Evolutionary conservation across 2,888 invertebrate genomes (phyloP).

Genomic region (Mesorhabditis spiculigera): DNA sequence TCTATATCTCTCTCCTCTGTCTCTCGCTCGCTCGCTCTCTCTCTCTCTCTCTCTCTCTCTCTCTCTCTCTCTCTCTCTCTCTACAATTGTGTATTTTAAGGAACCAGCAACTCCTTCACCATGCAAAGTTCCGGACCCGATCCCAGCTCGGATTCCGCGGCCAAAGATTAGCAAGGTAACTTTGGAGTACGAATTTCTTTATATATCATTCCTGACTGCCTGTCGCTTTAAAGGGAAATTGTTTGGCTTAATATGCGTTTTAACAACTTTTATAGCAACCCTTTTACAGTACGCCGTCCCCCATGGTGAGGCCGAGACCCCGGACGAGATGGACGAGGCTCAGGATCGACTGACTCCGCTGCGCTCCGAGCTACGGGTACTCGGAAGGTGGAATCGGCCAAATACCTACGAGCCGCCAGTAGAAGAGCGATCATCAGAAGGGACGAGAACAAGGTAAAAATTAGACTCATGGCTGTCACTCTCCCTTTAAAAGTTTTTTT

Average conservation of each 20-base stretch:
- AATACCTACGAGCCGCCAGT: background rate
- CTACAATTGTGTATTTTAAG: no score
- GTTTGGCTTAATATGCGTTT: no score
- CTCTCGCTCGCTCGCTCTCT: no score
- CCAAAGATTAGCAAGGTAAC: constrained; percentile 50
- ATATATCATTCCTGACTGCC: no score
- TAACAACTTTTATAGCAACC: no score
- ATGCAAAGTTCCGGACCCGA: constrained; percentile 43
- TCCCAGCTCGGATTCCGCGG: constrained; percentile 54
- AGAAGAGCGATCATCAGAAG: background rate
- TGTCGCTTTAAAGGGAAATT: no score
- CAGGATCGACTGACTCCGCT: constrained; percentile 42
- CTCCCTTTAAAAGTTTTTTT: background rate
- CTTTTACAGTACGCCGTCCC: constrained; percentile 27
- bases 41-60: no score
- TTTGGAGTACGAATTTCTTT: background rate
- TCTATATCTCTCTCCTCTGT: no score
- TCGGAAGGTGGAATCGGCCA: constrained; percentile 10
- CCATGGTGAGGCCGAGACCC: constrained; percentile 33
- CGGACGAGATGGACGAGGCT: constrained; percentile 49
- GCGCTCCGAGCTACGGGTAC: constrained; percentile 29
- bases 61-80: no score
- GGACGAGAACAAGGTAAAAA: no score
- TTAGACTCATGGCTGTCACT: no score
- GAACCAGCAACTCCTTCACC: constrained; percentile 12